phyloP scores from a whole-genome alignment of 2,888 invertebrate species.

The Chouioia cunea region DNA sequence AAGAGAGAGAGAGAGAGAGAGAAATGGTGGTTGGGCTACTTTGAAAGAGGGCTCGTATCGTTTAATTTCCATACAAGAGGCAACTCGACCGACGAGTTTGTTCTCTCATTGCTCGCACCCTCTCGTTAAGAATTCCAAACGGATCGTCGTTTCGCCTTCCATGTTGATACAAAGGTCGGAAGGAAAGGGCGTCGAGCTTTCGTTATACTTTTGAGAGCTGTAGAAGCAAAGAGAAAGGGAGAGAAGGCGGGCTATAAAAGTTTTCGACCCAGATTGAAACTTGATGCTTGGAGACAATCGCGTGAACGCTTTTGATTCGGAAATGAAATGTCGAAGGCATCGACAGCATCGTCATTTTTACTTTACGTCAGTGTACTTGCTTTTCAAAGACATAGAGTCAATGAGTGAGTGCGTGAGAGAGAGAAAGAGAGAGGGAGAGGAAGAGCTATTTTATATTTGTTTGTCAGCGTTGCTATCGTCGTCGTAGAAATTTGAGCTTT shows the following conservation, averaged over 20 bases:
- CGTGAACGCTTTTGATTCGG: background rate
- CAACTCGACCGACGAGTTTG: constrained; percentile 18
- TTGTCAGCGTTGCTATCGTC: no score
- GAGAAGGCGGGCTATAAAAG: background rate
- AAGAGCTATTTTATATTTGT: no score
- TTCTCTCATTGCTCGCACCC: background rate
- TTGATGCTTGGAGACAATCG: no score
- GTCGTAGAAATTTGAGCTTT: no score
- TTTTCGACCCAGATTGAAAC: constrained; percentile 16
- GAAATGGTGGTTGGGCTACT: constrained; percentile 18
- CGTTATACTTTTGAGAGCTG: no score
- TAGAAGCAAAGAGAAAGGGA: background rate
- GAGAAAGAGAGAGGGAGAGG: no score
- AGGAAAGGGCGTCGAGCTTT: no score
- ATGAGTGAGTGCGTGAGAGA: no score
- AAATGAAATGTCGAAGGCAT: background rate
- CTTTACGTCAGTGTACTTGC: no score
- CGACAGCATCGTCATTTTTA: no score
- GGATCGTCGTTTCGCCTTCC: constrained; percentile 19
- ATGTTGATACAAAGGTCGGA: background rate
- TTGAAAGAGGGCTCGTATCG: constrained; percentile 25
- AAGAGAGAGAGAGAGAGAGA: background rate
- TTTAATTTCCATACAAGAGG: constrained; percentile 44
- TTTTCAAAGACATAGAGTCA: no score
- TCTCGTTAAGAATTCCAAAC: constrained; percentile 38